Evolutionary conservation across 2,797 vertebrate species (phyloP).

Genomic region (Girardinus metallicus): DNA sequence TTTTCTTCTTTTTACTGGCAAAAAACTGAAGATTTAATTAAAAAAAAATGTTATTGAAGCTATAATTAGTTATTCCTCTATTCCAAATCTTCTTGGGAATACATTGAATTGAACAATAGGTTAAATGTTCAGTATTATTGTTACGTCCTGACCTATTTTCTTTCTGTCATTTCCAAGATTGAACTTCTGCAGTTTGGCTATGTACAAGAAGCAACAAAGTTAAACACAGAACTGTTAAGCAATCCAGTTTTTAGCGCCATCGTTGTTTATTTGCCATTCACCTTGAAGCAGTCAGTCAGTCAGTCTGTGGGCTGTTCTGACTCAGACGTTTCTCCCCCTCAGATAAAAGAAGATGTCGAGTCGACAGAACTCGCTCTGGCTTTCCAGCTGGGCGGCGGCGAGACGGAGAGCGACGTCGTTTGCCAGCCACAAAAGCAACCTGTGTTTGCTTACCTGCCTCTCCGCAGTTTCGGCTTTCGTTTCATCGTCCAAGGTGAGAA

Average conservation of each 20-base stretch:
- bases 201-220: not conserved
- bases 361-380: slow-evolving; percentile 83
- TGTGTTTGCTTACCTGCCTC: slow-evolving; percentile 84
- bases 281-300: not conserved
- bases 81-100: not conserved
- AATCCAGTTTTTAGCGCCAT: not conserved
- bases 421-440: slow-evolving; percentile 81
- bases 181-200: not conserved
- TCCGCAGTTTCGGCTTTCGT: slow-evolving; percentile 85
- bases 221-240: not conserved
- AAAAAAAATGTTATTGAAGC: not conserved
- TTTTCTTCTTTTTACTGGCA: not conserved
- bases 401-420: slow-evolving; percentile 33
- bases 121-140: not conserved
- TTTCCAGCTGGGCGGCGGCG: slow-evolving; percentile 73
- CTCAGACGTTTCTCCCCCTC: slow-evolving; percentile 19
- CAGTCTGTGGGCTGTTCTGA: not conserved
- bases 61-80: not conserved
- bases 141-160: not conserved
- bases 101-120: not conserved
- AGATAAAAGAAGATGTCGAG: slow-evolving; percentile 84
- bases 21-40: not conserved
- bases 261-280: not conserved
- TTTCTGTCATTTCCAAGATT: not conserved
- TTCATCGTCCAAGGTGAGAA: slow-evolving; percentile 84